Percentiles rank a stretch among this genome's conserved stretches.
These are phyloP conservation scores for Acanthornis magna DNA, from an alignment of 2,797 vertebrate species.

Conservation along the genomic window DNA sequence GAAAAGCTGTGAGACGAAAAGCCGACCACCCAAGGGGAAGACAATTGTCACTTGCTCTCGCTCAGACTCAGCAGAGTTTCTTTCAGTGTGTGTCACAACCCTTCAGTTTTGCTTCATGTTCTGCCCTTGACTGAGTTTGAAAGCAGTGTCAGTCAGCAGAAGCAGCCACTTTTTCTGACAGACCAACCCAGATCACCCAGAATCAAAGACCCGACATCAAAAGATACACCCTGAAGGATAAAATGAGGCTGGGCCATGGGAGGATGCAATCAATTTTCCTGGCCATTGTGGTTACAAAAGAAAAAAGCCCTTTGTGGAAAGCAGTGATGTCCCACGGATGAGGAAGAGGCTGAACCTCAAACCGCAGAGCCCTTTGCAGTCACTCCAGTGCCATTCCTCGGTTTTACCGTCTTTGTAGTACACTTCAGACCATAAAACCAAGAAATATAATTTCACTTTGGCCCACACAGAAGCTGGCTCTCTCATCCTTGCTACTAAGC, in stretches of 20 bases:
- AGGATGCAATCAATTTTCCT: conserved; percentile 4
- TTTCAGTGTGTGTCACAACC: not conserved
- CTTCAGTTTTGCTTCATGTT: not conserved
- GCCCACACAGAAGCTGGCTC: not conserved
- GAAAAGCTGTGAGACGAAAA: not conserved
- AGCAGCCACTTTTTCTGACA: not conserved
- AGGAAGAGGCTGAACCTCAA: not conserved
- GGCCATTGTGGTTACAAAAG: not conserved
- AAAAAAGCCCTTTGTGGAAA: not conserved
- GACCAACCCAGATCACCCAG: not conserved
- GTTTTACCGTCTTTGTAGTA: not conserved
- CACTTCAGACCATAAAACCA: not conserved
- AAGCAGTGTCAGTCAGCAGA: not conserved
- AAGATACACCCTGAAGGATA: not conserved
- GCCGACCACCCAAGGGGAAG: not conserved
- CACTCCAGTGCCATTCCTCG: not conserved
- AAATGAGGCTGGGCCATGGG: not conserved
- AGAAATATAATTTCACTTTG: not conserved
- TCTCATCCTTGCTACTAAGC: not conserved
- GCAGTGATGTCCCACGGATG: not conserved
- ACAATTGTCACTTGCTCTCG: not conserved
- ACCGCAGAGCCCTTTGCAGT: not conserved
- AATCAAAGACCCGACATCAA: not conserved
- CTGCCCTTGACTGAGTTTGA: not conserved
- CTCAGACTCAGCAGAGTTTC: not conserved